Conservation (phyloP, 2,797 vertebrate genomes). For the Chlorospingus semifuscus region DNA sequence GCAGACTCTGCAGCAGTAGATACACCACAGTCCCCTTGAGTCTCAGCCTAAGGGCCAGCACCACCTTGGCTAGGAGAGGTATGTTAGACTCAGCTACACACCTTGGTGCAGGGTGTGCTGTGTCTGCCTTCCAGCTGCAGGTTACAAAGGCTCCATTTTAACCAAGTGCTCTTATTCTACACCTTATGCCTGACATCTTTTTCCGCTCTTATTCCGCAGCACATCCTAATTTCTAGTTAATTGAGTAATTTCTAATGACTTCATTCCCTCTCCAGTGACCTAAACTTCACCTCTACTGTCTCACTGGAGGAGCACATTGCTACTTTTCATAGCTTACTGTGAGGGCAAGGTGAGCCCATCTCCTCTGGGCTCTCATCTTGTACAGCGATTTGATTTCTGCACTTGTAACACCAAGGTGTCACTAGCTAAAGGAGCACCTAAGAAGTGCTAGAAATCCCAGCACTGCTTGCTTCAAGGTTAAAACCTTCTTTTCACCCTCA, state of each 20-base stretch:
- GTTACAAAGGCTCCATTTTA: not conserved
- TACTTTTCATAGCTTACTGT: not conserved
- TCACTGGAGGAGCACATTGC: not conserved
- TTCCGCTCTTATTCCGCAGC: fast-evolving
- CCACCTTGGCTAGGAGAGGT: not conserved
- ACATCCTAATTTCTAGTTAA: not conserved
- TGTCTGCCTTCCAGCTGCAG: not conserved
- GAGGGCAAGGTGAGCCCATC: not conserved
- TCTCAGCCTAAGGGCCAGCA: not conserved
- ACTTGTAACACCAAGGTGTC: not conserved
- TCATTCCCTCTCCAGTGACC: not conserved
- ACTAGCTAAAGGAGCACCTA: not conserved
- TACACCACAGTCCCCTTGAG: not conserved
- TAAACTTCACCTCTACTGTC: not conserved
- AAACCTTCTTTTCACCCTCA: conserved; percentile 4
- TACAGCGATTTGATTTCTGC: not conserved
- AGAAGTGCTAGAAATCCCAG: not conserved
- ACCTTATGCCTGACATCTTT: not conserved
- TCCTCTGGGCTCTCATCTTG: not conserved
- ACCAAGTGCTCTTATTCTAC: not conserved
- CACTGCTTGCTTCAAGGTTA: not conserved
- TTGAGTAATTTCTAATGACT: not conserved
- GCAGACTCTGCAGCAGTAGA: not conserved
- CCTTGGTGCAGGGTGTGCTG: not conserved
- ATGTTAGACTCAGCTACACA: fast-evolving